Evolutionary conservation across 1,140 invertebrate genomes (phyloP), one percentile per base, ranked within the genome.

Genomic region (Drosophila seguyi): DNA sequence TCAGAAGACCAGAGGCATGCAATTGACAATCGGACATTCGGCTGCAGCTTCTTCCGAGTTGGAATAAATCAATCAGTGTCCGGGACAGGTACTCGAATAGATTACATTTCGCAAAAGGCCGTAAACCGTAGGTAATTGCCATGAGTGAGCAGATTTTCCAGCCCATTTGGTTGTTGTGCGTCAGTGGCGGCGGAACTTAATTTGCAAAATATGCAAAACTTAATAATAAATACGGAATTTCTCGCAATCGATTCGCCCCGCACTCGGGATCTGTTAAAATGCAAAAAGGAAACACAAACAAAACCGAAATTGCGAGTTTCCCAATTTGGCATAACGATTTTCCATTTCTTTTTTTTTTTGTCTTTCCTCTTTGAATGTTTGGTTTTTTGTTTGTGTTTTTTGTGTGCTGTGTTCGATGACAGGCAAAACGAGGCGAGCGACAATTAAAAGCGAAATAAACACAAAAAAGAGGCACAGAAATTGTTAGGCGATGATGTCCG

Each of bases 401-500:
- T 63, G 56, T 55, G 60, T 42, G 67, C 48, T 78, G 60, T 25
- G 53, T 79, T 77, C 50, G 84, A 90, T 90, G 84, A 88, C 79
- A 87, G 72, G 36, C 81, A 88, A 72, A 88, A 80, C 76, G 81
- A 88, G 84, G 60, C 75, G 44, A 71, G 77, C 84, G 84, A 75
- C 84, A 88, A 88, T 88, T 88, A 88, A 87, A 90, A 88, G 22
- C 60, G 29, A 81, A 81, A 80, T 63, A 73, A 80, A 71, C 65
- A 57, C 61, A 57, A 71, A 66, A 34, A 31, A 14, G 6, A 52
- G 1, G n/a, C 11, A 58, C 41, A 39, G 53, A 84, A 71, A 81
- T 75, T 60, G 78, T 75, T 68, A 45, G 79, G 69, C 75, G 75
- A 75, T 78, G 68, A 72, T 72, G 68, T 58, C 68, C 68, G 36